These are phyloP conservation scores for Lepidurus couesii DNA, from an alignment of 1,140 invertebrate genomes.

Conservation along the genomic window DNA sequence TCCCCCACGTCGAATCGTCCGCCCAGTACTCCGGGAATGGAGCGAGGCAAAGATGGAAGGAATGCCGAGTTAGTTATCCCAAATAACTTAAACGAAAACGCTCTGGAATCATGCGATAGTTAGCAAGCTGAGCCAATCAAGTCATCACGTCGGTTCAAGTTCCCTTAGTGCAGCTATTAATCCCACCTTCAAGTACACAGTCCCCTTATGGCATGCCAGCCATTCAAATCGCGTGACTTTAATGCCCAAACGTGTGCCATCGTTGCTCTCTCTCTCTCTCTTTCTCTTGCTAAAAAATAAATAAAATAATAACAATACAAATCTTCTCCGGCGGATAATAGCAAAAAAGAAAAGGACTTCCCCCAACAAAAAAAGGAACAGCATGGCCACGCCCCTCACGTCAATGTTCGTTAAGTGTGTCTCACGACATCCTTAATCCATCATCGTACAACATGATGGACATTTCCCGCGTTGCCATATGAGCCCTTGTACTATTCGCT, in stretches of 20 bases:
- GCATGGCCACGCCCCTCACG: not conserved
- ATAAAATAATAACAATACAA: no score
- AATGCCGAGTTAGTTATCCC: no score
- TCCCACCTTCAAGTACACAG: not conserved
- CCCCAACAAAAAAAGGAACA: not conserved
- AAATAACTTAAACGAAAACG: not conserved
- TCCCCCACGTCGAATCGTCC: not conserved
- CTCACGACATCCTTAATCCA: conserved; percentile 7
- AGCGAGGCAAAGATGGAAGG: no score
- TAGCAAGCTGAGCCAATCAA: conserved; percentile 6
- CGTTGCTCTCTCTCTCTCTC: not conserved
- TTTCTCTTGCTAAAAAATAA: not conserved
- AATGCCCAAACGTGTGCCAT: not conserved
- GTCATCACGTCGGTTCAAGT: not conserved
- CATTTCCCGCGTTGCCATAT: conserved; percentile 16
- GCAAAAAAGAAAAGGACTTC: not conserved
- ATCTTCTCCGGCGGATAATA: no score
- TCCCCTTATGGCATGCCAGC: conserved; percentile 8
- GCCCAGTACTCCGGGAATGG: no score
- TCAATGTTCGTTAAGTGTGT: not conserved
- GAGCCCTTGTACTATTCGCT: not conserved
- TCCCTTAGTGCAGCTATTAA: not conserved
- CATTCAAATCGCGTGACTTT: conserved; percentile 1
- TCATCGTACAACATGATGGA: conserved; percentile 22
- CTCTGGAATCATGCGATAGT: not conserved